Evolutionary conservation across 2,113 vertebrate genomes (phyloP).

Genomic region (Bubalus kerabau): DNA sequence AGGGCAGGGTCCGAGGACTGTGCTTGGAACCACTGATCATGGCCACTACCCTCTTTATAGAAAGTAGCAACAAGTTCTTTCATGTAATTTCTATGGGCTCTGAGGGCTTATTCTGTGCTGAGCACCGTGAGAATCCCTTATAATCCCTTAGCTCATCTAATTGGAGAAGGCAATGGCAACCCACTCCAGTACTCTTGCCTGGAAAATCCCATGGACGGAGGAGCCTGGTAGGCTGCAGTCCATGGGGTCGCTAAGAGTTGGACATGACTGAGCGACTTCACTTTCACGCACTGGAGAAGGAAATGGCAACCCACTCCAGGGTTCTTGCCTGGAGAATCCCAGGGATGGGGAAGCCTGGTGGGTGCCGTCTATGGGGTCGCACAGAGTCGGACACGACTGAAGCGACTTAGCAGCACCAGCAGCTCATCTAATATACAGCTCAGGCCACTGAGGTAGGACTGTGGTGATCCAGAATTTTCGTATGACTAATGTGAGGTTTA

Average conservation of each 20-base stretch:
- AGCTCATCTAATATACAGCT: not conserved
- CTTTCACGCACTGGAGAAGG: no score
- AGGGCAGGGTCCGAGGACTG: not conserved
- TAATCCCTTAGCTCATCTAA: not conserved
- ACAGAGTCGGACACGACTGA: not conserved
- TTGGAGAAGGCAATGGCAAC: not conserved
- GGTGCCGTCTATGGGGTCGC: not conserved
- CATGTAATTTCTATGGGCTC: not conserved
- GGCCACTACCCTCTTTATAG: not conserved
- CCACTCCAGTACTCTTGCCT: not conserved
- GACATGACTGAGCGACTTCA: rapidly evolving
- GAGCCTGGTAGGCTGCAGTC: not conserved
- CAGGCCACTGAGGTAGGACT: not conserved
- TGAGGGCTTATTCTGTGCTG: not conserved
- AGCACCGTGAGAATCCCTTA: not conserved
- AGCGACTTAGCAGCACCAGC: not conserved
- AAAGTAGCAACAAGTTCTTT: not conserved
- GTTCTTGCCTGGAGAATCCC: not conserved
- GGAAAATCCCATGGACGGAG: not conserved
- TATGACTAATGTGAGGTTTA: not conserved
- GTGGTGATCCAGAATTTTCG: not conserved
- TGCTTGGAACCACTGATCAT: not conserved
- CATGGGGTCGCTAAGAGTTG: not conserved
- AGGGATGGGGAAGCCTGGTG: not conserved
- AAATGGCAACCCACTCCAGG: no score